phyloP scores from a whole-genome alignment of 2,113 vertebrate genomes.

The Lepus americanus region DNA sequence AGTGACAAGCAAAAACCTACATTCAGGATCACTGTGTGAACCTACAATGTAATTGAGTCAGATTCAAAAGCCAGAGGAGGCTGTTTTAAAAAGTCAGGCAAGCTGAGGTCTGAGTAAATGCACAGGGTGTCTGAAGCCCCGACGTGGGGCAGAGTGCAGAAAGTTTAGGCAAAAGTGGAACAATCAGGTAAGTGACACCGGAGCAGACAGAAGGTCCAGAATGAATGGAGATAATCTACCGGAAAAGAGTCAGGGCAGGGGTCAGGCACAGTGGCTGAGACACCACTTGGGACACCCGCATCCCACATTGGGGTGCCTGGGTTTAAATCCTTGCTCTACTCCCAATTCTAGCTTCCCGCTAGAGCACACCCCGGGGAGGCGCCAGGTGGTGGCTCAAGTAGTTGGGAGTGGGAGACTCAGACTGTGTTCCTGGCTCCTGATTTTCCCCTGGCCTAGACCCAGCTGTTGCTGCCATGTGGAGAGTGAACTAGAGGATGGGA shows the following conservation, averaged over 20 bases:
- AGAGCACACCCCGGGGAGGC: no score
- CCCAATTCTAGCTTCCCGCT: no score
- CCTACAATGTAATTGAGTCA: no score
- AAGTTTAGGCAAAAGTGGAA: neutral
- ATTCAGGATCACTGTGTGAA: fast-evolving
- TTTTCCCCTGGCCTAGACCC: no score
- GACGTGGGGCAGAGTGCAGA: neutral
- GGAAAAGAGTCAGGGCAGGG: neutral
- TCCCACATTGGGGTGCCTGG: no score
- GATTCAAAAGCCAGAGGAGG: neutral
- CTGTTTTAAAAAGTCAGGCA: neutral
- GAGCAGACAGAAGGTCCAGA: neutral
- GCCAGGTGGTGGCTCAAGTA: no score
- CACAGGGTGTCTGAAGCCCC: neutral
- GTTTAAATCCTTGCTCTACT: no score
- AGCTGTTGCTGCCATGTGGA: no score
- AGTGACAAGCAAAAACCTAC: neutral
- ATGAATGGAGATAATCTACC: neutral
- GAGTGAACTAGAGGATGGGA: no score
- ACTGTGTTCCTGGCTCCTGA: no score
- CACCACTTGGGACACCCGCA: no score
- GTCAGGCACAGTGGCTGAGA: neutral
- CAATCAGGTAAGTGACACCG: neutral
- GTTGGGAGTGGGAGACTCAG: no score
- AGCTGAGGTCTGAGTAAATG: neutral